phyloP scores from a whole-genome alignment of 2,797 vertebrate species.

The Semaprochilodus insignis region DNA sequence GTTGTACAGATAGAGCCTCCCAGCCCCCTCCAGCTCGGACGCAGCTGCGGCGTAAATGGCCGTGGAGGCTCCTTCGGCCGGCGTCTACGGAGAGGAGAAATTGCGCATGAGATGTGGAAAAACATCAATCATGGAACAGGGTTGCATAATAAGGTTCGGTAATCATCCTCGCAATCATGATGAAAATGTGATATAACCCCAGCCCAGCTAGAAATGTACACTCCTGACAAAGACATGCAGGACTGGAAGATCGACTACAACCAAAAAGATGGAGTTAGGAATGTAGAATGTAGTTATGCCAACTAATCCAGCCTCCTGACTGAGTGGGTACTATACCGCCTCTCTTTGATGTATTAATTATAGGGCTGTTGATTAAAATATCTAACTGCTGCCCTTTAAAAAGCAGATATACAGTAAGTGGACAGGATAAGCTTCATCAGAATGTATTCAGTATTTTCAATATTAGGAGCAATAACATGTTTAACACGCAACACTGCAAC shows the following conservation, averaged over 20 bases:
- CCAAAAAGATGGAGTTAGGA: too few species aligned
- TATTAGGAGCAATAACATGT: too few species aligned
- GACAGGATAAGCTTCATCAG: too few species aligned
- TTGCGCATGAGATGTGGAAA: background rate
- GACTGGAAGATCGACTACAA: background rate
- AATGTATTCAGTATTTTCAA: too few species aligned
- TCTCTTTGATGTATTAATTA: too few species aligned
- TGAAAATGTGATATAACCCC: background rate
- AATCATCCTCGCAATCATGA: background rate
- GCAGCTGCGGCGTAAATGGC: constrained; percentile 80
- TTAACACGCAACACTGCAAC: too few species aligned
- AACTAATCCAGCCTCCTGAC: too few species aligned
- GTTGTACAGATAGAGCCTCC: constrained; percentile 88
- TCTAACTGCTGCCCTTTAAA: too few species aligned
- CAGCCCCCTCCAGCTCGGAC: constrained; percentile 83
- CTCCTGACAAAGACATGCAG: background rate
- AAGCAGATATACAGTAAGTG: too few species aligned
- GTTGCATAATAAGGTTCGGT: background rate
- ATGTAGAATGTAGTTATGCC: too few species aligned
- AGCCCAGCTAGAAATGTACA: background rate
- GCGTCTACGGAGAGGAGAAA: constrained; percentile 76
- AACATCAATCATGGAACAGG: constrained; percentile 1
- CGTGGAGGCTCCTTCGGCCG: constrained; percentile 88
- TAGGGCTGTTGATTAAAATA: too few species aligned
- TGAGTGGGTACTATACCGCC: too few species aligned